Evolutionary conservation across 2,797 vertebrate genomes (phyloP).

Genomic region (Rhynchotus rufescens): DNA sequence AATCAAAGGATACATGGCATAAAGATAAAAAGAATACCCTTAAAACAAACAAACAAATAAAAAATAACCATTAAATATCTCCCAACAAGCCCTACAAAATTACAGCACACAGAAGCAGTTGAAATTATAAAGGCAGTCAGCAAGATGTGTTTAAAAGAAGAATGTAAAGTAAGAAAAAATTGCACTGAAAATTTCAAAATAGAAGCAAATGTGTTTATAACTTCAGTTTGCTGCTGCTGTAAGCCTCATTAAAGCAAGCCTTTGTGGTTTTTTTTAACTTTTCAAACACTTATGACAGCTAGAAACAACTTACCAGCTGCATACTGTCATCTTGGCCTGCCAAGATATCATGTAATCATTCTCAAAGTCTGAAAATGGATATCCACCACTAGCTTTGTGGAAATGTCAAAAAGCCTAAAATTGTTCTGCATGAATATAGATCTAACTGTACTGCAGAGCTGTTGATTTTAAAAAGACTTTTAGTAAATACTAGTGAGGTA

Average conservation of each 20-base stretch:
- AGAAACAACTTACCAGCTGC: slow-evolving; percentile 67
- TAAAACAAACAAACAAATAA: slow-evolving; percentile 62
- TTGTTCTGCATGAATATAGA: slow-evolving; percentile 36
- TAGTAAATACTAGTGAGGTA: slow-evolving; percentile 43
- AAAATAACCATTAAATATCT: slow-evolving; percentile 27
- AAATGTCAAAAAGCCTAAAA: slow-evolving; percentile 55
- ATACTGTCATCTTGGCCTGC: slow-evolving; percentile 65
- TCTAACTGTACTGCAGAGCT: neutral
- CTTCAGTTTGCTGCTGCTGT: slow-evolving; percentile 62
- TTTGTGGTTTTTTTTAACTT: slow-evolving; percentile 62
- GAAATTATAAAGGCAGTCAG: slow-evolving; percentile 18
- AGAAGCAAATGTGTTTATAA: slow-evolving; percentile 70
- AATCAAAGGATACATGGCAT: slow-evolving; percentile 47
- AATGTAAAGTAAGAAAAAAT: slow-evolving; percentile 38
- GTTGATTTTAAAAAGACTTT: slow-evolving; percentile 59
- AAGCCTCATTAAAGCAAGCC: slow-evolving; percentile 70
- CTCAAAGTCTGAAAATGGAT: slow-evolving; percentile 51
- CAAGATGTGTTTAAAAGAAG: slow-evolving; percentile 20
- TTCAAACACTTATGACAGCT: slow-evolving; percentile 74
- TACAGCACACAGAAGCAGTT: neutral
- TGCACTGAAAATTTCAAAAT: slow-evolving; percentile 63
- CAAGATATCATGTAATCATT: slow-evolving; percentile 72
- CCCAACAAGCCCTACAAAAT: slow-evolving; percentile 30
- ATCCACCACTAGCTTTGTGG: slow-evolving; percentile 30
- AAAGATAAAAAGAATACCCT: slow-evolving; percentile 40